Evolutionary conservation across 2,113 vertebrate genomes (phyloP).

Genomic region (Brienomyrus brachyistius): DNA sequence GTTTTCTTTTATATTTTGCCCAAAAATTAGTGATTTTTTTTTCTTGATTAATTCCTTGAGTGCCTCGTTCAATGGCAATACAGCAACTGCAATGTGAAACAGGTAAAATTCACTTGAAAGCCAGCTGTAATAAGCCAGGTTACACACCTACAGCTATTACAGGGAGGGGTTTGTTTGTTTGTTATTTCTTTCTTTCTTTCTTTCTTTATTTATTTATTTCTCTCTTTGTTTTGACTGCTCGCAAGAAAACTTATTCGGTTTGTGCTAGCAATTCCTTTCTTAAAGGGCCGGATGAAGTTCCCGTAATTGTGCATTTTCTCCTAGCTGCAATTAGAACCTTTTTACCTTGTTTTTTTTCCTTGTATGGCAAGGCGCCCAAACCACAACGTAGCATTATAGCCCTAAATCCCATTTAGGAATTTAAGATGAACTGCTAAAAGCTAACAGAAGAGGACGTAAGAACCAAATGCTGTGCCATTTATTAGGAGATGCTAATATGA

Average conservation of each 20-base stretch:
- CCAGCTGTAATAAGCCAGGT: not conserved
- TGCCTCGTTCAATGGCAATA: not conserved
- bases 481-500: slow-evolving; percentile 79
- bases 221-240: not conserved
- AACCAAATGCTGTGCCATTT: slow-evolving; percentile 81
- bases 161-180: not conserved
- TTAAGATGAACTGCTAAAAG: slow-evolving; percentile 82
- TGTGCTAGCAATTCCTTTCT: not conserved
- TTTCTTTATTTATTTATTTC: not conserved
- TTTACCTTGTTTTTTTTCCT: slow-evolving; percentile 29
- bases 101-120: not conserved
- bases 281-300: not conserved
- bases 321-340: not conserved
- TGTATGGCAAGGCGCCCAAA: slow-evolving; percentile 57
- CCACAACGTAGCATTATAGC: slow-evolving; percentile 65
- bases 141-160: not conserved
- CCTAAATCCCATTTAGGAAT: slow-evolving; percentile 51
- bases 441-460: slow-evolving; percentile 87
- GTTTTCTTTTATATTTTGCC: not conserved
- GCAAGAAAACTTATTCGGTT: not conserved
- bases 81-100: not conserved
- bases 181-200: not conserved
- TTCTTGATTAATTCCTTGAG: not conserved
- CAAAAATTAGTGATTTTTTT: not conserved
- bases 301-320: not conserved